Percentiles rank a stretch among this genome's conserved stretches.
Conservation (phyloP, 2,797 vertebrate species). For the Fistularia commersonii region DNA sequence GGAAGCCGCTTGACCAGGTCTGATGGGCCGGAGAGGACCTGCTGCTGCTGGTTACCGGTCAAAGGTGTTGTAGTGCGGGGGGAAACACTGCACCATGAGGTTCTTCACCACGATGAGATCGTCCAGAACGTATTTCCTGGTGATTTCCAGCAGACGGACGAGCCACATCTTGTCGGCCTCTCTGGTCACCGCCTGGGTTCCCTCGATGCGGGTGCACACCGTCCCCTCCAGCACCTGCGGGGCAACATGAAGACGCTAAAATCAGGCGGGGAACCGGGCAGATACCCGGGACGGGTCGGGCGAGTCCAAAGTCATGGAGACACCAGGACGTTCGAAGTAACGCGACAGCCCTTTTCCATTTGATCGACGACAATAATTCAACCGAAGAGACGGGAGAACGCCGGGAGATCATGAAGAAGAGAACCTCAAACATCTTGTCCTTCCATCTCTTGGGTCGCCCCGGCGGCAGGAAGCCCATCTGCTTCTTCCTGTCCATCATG, state of each 20-base stretch:
- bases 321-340: too few species aligned
- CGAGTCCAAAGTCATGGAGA: too few species aligned
- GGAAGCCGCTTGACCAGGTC: not conserved
- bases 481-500: slow-evolving; percentile 91
- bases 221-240: slow-evolving; percentile 83
- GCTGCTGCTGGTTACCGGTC: slow-evolving; percentile 46
- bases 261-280: too few species aligned
- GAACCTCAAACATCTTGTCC: slow-evolving; percentile 86
- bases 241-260: not conserved
- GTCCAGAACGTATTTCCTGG: slow-evolving; percentile 89
- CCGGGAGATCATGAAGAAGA: too few species aligned
- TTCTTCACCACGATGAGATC: slow-evolving; percentile 90
- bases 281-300: too few species aligned
- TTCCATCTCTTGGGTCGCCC: slow-evolving; percentile 95
- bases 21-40: too few species aligned
- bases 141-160: slow-evolving; percentile 93
- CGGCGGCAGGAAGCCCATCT: slow-evolving; percentile 91
- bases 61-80: slow-evolving; percentile 91
- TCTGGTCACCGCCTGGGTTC: slow-evolving; percentile 88
- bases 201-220: slow-evolving; percentile 89
- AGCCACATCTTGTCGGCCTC: slow-evolving; percentile 98
- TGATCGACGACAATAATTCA: too few species aligned
- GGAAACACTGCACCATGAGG: slow-evolving; percentile 93
- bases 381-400: too few species aligned
- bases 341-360: too few species aligned